phyloP scores from a whole-genome alignment of 2,888 invertebrate species.

The Spodoptera exigua region DNA sequence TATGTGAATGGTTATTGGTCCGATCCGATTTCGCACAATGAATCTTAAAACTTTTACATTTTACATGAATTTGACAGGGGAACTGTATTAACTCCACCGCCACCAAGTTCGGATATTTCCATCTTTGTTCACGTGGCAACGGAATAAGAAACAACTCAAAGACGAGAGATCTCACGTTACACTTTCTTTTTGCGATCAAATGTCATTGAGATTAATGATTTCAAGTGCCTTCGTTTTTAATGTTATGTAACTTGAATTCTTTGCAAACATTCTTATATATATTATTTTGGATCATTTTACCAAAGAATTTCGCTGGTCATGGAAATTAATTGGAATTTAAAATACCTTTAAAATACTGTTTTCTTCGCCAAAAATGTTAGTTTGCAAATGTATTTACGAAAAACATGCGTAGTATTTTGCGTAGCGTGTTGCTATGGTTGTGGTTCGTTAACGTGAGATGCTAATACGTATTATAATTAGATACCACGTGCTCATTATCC shows the following conservation, averaged over 20 bases:
- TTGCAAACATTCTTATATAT: background rate
- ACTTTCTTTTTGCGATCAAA: conserved; percentile 40
- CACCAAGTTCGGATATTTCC: conserved; percentile 3
- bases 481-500: conserved; percentile 45
- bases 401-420: conserved; percentile 11
- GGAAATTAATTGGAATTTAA: conserved; percentile 4
- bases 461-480: conserved; percentile 41
- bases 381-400: background rate
- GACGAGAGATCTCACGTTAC: conserved; percentile 33
- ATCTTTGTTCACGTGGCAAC: conserved; percentile 24
- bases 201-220: conserved; percentile 25
- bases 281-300: no score
- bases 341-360: no score
- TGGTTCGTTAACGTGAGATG: conserved; percentile 18
- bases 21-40: conserved; percentile 15
- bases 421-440: conserved; percentile 25
- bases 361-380: no score
- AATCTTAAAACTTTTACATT: conserved; percentile 38
- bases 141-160: conserved; percentile 22
- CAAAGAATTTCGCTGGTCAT: conserved; percentile 4
- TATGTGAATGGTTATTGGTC: background rate
- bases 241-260: conserved; percentile 23
- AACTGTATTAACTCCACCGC: conserved; percentile 23
- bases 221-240: conserved; percentile 21
- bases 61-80: conserved; percentile 15